A percentile compares a stretch with the other conserved stretches of the same genome.
phyloP scores from a whole-genome alignment of 2,797 vertebrate genomes.

The Bryconaethiops microstoma region DNA sequence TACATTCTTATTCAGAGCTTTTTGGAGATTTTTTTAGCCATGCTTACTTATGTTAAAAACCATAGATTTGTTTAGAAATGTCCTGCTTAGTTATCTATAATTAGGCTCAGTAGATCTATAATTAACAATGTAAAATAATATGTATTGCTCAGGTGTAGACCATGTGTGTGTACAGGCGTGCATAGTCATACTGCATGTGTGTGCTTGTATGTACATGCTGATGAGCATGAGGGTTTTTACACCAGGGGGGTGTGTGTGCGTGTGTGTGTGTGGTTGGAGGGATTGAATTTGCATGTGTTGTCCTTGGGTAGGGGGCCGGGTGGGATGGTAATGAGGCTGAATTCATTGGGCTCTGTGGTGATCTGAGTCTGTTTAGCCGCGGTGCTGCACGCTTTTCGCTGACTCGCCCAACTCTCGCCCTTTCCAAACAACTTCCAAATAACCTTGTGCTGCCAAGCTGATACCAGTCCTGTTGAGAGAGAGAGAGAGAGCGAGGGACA shows the following conservation, averaged over 20 bases:
- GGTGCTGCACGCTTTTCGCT: constrained; percentile 47
- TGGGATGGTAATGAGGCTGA: constrained; percentile 57
- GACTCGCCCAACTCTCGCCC: constrained; percentile 54
- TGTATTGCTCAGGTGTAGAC: no score
- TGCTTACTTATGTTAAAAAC: no score
- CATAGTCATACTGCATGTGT: constrained; percentile 10
- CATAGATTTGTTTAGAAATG: no score
- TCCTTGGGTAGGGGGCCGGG: constrained; percentile 56
- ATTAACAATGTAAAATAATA: no score
- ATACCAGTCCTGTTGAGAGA: constrained; percentile 45
- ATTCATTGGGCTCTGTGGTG: constrained; percentile 57
- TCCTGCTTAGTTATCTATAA: no score
- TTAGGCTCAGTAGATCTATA: no score
- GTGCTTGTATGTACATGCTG: constrained; percentile 17
- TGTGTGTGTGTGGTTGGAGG: neutral
- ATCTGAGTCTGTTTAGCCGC: constrained; percentile 52
- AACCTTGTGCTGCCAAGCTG: constrained; percentile 60
- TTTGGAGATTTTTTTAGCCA: no score
- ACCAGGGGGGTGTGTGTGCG: neutral
- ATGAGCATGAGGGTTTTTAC: constrained; percentile 18
- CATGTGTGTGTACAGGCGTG: neutral
- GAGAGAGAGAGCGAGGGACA: constrained; percentile 13
- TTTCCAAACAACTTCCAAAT: constrained; percentile 63
- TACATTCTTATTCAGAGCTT: no score
- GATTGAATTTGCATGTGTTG: constrained; percentile 53